These are phyloP conservation scores for Scortum barcoo DNA, from an alignment of 2,113 vertebrate genomes.

Conservation along the genomic window DNA sequence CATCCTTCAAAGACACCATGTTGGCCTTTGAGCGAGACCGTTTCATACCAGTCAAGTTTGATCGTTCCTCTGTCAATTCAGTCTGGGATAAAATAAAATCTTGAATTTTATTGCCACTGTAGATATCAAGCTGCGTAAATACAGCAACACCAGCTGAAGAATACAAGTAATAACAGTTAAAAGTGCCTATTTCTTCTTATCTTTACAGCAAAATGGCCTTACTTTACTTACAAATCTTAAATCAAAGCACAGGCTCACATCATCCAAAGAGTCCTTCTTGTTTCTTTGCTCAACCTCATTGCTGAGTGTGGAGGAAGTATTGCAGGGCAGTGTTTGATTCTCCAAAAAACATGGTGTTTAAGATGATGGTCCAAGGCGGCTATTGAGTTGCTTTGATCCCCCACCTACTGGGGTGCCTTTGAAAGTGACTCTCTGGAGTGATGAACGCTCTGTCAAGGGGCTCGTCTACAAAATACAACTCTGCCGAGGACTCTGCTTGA, in stretches of 20 bases:
- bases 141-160: conserved; percentile 14
- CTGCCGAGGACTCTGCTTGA: conserved; percentile 22
- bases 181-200: conserved; percentile 19
- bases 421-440: conserved; percentile 66
- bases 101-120: conserved; percentile 34
- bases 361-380: conserved; percentile 49
- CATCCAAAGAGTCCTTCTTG: conserved; percentile 23
- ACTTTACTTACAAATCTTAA: conserved; percentile 37
- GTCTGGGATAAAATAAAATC: conserved; percentile 3
- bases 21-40: conserved; percentile 57
- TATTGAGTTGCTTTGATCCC: conserved; percentile 73
- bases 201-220: conserved; percentile 38
- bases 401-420: conserved; percentile 67
- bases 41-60: conserved; percentile 36
- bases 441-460: conserved; percentile 22
- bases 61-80: conserved; percentile 40
- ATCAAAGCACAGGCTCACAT: conserved; percentile 50
- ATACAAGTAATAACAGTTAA: conserved; percentile 29
- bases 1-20: conserved; percentile 44
- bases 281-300: conserved; percentile 14
- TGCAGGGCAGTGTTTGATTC: conserved; percentile 50
- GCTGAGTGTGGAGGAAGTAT: conserved; percentile 23
- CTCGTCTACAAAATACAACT: conserved; percentile 42
- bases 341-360: conserved; percentile 41
- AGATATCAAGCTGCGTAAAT: conserved; percentile 32